Evolutionary conservation across 2,888 invertebrate species (phyloP).

Genomic region (Brachylomia viminalis): DNA sequence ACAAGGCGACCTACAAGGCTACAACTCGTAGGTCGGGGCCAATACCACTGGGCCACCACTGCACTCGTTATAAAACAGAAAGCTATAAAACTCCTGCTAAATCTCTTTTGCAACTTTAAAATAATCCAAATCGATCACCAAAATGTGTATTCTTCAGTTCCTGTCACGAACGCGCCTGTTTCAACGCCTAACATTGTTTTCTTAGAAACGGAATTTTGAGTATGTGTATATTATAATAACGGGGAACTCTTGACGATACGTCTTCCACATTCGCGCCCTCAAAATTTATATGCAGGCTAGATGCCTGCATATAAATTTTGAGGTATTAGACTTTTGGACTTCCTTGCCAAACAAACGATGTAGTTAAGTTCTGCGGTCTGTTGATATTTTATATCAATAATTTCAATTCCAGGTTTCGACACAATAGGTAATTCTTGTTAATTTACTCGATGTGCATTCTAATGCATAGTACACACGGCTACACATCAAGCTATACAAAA

Average conservation of each 20-base stretch:
- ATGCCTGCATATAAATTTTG: background rate
- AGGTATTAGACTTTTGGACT: background rate
- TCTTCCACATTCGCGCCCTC: conserved; percentile 27
- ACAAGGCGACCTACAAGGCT: too few species aligned
- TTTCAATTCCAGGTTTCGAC: background rate
- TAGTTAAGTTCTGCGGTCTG: background rate
- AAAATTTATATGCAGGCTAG: too few species aligned
- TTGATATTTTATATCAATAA: background rate
- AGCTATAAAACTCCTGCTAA: background rate
- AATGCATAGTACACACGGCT: background rate
- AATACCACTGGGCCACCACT: too few species aligned
- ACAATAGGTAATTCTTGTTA: background rate
- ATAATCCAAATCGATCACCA: background rate
- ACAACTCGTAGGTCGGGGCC: too few species aligned
- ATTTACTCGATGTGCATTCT: background rate
- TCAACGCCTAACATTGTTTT: conserved; percentile 27
- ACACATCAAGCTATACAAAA: too few species aligned
- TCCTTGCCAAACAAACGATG: background rate
- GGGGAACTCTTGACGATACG: conserved; percentile 18
- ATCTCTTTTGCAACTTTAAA: background rate
- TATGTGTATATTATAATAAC: conserved; percentile 37
- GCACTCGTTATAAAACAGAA: too few species aligned
- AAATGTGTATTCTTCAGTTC: conserved; percentile 2
- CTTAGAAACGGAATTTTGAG: conserved; percentile 36
- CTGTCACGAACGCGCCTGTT: conserved; percentile 8